Conservation (phyloP, 2,888 invertebrate species). For the Drosophila nr. medialis region DNA sequence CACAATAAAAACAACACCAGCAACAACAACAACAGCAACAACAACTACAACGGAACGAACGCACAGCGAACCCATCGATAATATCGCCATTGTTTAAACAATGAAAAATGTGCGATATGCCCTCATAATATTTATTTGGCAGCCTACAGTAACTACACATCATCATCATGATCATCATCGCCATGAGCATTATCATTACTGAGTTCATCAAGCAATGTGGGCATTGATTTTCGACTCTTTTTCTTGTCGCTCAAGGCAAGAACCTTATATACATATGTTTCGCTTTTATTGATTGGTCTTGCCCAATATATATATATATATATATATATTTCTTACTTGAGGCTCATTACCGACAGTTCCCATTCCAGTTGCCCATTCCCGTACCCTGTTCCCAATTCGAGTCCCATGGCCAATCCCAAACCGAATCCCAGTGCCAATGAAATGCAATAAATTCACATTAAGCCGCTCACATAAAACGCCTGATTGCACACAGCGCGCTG, state of each 20-base stretch:
- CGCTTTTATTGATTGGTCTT: constrained; percentile 48
- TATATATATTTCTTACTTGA: constrained; percentile 43
- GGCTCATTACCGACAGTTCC: constrained; percentile 62
- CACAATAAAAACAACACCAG: background rate
- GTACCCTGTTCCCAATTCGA: constrained; percentile 14
- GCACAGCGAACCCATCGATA: constrained; percentile 44
- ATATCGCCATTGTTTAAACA: constrained; percentile 63
- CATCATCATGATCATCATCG: constrained; percentile 35
- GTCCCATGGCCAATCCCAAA: background rate
- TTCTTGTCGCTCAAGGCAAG: constrained; percentile 23
- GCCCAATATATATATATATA: background rate
- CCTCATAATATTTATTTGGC: constrained; percentile 76
- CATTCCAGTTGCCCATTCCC: background rate
- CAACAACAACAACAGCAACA: background rate
- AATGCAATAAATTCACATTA: constrained; percentile 77
- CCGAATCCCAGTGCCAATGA: constrained; percentile 34
- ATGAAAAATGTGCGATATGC: constrained; percentile 70
- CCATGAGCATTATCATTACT: constrained; percentile 25
- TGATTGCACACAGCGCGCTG: constrained; percentile 70
- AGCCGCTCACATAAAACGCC: constrained; percentile 79
- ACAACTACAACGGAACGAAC: background rate
- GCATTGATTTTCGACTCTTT: constrained; percentile 54
- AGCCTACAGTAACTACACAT: constrained; percentile 54
- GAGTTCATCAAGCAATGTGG: constrained; percentile 52
- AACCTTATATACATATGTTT: constrained; percentile 27